A percentile compares a stretch with the other conserved stretches of the same genome.
These are phyloP conservation scores for Leptinotarsa peninsularis DNA, from an alignment of 2,888 invertebrate species.

Conservation along the genomic window DNA sequence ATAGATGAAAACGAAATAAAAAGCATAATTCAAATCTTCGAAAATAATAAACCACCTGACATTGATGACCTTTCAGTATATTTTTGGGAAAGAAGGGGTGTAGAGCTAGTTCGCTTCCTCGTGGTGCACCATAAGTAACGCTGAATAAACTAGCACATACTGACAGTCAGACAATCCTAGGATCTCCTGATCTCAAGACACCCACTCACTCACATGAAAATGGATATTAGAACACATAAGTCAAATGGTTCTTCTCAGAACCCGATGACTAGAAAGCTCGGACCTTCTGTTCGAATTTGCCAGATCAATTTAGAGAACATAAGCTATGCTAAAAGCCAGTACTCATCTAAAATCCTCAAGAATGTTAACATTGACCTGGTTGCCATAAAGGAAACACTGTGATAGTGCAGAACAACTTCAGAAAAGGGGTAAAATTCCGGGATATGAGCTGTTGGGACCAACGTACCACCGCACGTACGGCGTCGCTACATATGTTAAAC, in stretches of 20 bases:
- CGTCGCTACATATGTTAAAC: slow-evolving; percentile 37
- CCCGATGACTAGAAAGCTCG: neutral
- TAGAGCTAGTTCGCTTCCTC: too few species aligned
- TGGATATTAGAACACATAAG: neutral
- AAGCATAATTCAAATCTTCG: too few species aligned
- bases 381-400: slow-evolving; percentile 34
- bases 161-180: too few species aligned
- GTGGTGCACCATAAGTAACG: too few species aligned
- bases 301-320: neutral
- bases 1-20: too few species aligned
- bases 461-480: slow-evolving; percentile 32
- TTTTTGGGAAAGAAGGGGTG: too few species aligned
- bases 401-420: slow-evolving; percentile 32
- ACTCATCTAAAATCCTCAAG: slow-evolving; percentile 11
- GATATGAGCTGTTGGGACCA: slow-evolving; percentile 33
- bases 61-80: too few species aligned
- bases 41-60: too few species aligned
- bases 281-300: neutral
- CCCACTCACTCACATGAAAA: neutral
- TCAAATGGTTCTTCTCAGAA: neutral
- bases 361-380: slow-evolving; percentile 1
- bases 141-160: too few species aligned
- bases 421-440: slow-evolving; percentile 35
- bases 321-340: slow-evolving; percentile 14
- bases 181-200: too few species aligned